These are phyloP conservation scores for Octopus sinensis DNA, from an alignment of 1,140 invertebrate species.

Conservation along the genomic window DNA sequence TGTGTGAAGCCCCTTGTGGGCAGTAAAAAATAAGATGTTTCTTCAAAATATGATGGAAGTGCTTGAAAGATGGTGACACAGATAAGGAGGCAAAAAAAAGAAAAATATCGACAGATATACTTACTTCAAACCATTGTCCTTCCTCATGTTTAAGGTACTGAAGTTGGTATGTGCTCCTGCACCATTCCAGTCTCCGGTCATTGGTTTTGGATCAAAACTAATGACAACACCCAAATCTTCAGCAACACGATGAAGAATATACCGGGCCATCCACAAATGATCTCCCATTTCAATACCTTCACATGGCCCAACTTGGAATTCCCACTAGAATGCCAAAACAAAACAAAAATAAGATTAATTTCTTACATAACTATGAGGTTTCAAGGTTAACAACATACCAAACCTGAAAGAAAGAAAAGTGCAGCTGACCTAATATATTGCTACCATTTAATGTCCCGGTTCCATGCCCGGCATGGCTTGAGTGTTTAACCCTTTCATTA, in stretches of 20 bases:
- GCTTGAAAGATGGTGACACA: no score
- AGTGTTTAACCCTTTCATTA: no score
- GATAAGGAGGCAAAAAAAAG: no score
- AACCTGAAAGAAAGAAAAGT: no score
- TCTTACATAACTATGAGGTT: no score
- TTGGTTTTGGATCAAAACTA: slow-evolving; percentile 86
- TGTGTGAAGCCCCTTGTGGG: no score
- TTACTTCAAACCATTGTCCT: slow-evolving; percentile 71
- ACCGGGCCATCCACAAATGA: slow-evolving; percentile 86
- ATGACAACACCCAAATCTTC: slow-evolving; percentile 90
- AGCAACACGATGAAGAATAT: slow-evolving; percentile 77
- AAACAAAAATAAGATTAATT: not conserved
- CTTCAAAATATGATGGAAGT: no score
- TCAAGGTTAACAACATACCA: no score
- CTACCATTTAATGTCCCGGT: no score
- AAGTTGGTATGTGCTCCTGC: slow-evolving; percentile 87
- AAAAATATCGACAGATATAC: slow-evolving; percentile 14
- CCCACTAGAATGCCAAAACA: slow-evolving; percentile 44
- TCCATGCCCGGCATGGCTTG: no score
- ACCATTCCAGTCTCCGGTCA: slow-evolving; percentile 83
- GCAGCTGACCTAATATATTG: no score
- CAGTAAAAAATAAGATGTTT: no score
- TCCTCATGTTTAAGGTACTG: slow-evolving; percentile 83
- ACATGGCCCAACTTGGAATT: slow-evolving; percentile 54
- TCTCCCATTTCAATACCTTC: slow-evolving; percentile 77